Evolutionary conservation across 1,140 invertebrate species (phyloP), one percentile per base, ranked within the genome.

Genomic region (Solenopsis fugax): DNA sequence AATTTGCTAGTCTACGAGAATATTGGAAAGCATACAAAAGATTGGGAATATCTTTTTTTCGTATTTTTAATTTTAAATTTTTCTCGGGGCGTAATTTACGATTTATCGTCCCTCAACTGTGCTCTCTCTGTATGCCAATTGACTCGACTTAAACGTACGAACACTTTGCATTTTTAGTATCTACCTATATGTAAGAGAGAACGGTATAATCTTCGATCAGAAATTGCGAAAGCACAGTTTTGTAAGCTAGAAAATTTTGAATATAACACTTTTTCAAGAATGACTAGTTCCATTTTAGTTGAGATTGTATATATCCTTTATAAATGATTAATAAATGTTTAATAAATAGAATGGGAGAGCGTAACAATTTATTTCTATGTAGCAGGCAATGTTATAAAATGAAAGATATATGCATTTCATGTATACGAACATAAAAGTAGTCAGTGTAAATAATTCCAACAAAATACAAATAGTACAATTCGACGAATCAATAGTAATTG

Each of bases 1-100:
- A 67, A 89, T 56, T 86, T 29, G 12, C 21, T 65, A 80, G 73
- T 21, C 12, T 75, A 34, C 7, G 37, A 21, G 41, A 71, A 72
- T 65, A 77, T 84, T 64, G 54, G 72, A 90, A 90, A 87, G 77
- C 65, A 77, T 72, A 71, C 52, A 71, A 86, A 75, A 78, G 56
- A 37, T 67, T 16, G 16, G 54, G 41, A 85, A 58, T 80, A 71
- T 73, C 56, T 69, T 64, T 48, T 50, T 48, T 16, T 21, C 54
- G 18, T 41, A 60, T 52, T 84, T 60, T 48, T 34, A 54, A 1
- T 67, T 18, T 45, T 13, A 37, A 48, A 34, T 72, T 72, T 73
- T 58, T 81, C 6, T 48, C 10, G 29, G 37, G 45, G 12, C 48
- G 21, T 29, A n/a, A 69, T 12, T 81, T 71, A 54, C 16, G 18